A percentile compares a stretch with the other conserved stretches of the same genome.
These are phyloP conservation scores for Yoshiicerus persimilis DNA, from an alignment of 1,140 invertebrate genomes.

Conservation along the genomic window DNA sequence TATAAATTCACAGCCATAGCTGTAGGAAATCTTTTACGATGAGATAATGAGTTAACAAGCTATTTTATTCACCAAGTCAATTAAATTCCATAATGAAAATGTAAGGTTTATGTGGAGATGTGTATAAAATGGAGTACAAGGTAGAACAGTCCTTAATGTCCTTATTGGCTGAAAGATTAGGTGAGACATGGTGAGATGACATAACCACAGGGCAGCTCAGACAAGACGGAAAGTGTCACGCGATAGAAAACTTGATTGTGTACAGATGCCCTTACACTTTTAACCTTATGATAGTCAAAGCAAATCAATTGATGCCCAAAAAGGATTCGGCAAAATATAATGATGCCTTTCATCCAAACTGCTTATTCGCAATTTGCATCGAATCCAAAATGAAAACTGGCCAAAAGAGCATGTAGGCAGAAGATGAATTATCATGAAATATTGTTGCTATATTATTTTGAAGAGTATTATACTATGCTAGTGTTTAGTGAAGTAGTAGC, in stretches of 20 bases:
- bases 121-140: not conserved
- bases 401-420: not conserved
- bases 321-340: constrained; percentile 11
- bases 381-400: not conserved
- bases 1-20: no score
- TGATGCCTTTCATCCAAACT: constrained; percentile 7
- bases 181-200: not conserved
- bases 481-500: not conserved
- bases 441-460: not conserved
- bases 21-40: not conserved
- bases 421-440: not conserved
- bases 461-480: not conserved
- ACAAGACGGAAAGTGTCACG: constrained; percentile 4
- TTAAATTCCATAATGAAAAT: not conserved
- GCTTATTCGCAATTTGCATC: not conserved
- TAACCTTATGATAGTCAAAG: not conserved
- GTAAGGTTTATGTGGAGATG: not conserved
- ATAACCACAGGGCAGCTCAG: not conserved
- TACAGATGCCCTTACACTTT: constrained; percentile 16
- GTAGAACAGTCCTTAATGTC: not conserved
- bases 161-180: not conserved
- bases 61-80: not conserved
- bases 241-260: not conserved
- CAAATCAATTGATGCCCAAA: not conserved
- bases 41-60: not conserved